Percentiles rank a stretch among this genome's conserved stretches.
phyloP scores from a whole-genome alignment of 2,797 vertebrate species.

The Tarsius wallacei region DNA sequence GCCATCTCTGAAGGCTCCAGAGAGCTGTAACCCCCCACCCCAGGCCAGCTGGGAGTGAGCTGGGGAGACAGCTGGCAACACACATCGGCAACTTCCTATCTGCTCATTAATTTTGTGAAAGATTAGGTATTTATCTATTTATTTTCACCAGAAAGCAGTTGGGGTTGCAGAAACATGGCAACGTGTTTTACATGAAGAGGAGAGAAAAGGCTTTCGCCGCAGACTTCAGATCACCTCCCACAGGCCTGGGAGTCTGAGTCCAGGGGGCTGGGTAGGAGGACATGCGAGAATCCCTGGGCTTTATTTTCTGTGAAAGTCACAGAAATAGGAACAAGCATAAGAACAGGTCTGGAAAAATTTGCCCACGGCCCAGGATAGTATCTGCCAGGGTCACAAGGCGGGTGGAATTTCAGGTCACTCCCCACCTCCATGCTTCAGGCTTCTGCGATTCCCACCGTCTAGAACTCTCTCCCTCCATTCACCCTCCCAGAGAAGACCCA shows the following conservation, averaged over 20 bases:
- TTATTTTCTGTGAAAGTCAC: neutral
- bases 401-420: neutral
- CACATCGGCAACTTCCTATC: slow-evolving; percentile 89
- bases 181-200: slow-evolving; percentile 22
- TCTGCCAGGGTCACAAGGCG: neutral
- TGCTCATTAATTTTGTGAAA: slow-evolving; percentile 91
- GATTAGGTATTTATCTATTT: slow-evolving; percentile 89
- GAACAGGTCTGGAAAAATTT: neutral
- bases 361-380: neutral
- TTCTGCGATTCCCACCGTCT: neutral
- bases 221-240: slow-evolving; percentile 75
- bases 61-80: slow-evolving; percentile 85
- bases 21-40: neutral
- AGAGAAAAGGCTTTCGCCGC: slow-evolving; percentile 71
- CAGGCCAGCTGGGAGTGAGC: slow-evolving; percentile 41
- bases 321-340: neutral
- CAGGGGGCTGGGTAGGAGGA: neutral
- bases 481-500: neutral
- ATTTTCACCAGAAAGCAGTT: slow-evolving; percentile 87
- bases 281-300: neutral
- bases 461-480: too few relatives aligned
- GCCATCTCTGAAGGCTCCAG: neutral
- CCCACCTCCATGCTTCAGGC: neutral
- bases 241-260: slow-evolving; percentile 73
- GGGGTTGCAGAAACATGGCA: slow-evolving; percentile 65